Evolutionary conservation across 2,113 vertebrate species (phyloP), one percentile per base, ranked within the genome.

Genomic region (Megaleporinus macrocephalus): DNA sequence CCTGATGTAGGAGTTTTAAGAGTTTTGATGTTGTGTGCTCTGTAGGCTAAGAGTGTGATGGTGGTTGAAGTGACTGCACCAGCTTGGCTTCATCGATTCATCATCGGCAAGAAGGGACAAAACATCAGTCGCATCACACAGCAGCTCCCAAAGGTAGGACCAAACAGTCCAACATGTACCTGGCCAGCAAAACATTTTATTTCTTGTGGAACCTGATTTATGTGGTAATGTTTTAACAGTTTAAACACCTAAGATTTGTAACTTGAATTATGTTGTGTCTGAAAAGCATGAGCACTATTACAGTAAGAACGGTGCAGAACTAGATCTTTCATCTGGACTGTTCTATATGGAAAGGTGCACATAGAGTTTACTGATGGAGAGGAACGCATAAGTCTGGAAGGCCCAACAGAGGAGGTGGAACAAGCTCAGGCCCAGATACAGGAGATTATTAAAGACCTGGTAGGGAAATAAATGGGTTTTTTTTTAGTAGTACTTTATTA

Each of bases 71-170:
- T 95, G 76, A 94, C 83, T 0, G 93, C 93, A 68, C 95, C 94
- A 0, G 93, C 94, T 24, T 96, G 94, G 95, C 89, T 96, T 16
- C 95, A 96, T 86, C 94, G 91, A 81, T 95, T 94, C 90, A 95
- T 96, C 86, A 95, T 96, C n/a, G 94, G 93, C 70, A 94, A 95
- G 78, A 95, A 95, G 88, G 94, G 94, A 65, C 93, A 94, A 83
- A 95, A 95, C 90, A 94, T 95, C 53, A 89, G 93, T 5, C 92
- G 92, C 66, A 95, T 96, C 84, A 95, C 92, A 30, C 91, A 95
- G 84, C 94, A 93, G 84, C 90, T 94, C 3, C 94, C 94, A 18
- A 92, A 93, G 83, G 95, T 95, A 80, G 87, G n/a, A 3, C 68
- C 27, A 6, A 27, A 47, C 18, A 66, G 62, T 73, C 51, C 2